These are phyloP conservation scores for Eristalis pertinax DNA, from an alignment of 2,888 invertebrate genomes.

Conservation along the genomic window DNA sequence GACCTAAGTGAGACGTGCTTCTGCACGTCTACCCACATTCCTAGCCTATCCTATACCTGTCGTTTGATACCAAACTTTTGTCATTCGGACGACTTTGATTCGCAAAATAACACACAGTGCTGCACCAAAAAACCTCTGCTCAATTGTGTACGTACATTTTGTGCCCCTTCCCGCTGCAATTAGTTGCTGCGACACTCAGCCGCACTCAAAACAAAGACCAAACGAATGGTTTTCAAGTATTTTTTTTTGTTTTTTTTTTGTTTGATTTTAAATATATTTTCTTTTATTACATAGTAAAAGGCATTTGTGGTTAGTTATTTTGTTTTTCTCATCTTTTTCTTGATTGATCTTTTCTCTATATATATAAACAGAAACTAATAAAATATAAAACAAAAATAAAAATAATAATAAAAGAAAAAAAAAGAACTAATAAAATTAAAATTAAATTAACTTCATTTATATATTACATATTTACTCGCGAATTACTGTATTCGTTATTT, in stretches of 20 bases:
- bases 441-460: conserved; percentile 54
- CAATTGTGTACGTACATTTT: not conserved
- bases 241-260: conserved; percentile 33
- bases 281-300: conserved; percentile 66
- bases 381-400: conserved; percentile 19
- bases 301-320: conserved; percentile 68
- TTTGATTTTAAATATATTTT: conserved; percentile 44
- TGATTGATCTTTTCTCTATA: conserved; percentile 30
- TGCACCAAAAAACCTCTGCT: too few species aligned
- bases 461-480: conserved; percentile 43
- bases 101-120: too few species aligned
- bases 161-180: not conserved
- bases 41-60: too few species aligned
- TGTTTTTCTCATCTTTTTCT: not conserved
- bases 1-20: too few species aligned
- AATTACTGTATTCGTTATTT: conserved; percentile 12
- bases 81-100: too few species aligned
- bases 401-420: conserved; percentile 42
- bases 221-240: not conserved
- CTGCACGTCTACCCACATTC: too few species aligned
- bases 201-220: not conserved
- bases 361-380: conserved; percentile 38
- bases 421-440: conserved; percentile 52
- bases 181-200: not conserved
- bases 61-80: too few species aligned